Evolutionary conservation across 30 jellyfish, hydroid and myxozoan genomes (phyloP).

Genomic region (Turritopsis dohrnii): DNA sequence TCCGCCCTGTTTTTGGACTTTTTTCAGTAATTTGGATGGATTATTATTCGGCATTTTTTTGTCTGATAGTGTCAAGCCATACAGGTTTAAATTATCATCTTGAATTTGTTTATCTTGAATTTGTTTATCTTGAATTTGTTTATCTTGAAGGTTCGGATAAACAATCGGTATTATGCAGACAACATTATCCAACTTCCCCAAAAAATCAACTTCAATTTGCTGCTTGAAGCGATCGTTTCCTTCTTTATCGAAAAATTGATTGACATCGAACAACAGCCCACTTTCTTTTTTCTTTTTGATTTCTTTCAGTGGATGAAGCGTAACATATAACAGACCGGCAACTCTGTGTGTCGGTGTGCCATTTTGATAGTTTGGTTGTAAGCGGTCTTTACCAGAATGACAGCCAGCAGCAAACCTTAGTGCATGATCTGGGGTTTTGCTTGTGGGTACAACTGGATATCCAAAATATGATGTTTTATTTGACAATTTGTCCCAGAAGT

Average conservation of each 20-base stretch:
- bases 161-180: too few relatives aligned
- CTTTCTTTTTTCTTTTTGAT: not conserved
- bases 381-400: not conserved
- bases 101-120: too few relatives aligned
- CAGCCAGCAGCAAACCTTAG: not conserved
- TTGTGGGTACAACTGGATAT: not conserved
- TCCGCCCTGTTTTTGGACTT: not conserved
- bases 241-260: not conserved
- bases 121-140: too few relatives aligned
- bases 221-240: too few relatives aligned
- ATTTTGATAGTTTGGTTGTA: not conserved
- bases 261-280: not conserved
- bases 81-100: too few relatives aligned
- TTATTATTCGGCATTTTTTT: too few relatives aligned
- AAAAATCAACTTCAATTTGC: too few relatives aligned
- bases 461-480: not conserved
- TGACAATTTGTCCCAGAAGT: not conserved
- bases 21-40: too few relatives aligned
- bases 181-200: too few relatives aligned
- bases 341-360: not conserved
- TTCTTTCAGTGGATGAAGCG: not conserved
- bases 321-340: not conserved
- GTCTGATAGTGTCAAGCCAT: too few relatives aligned
- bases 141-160: too few relatives aligned
- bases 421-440: slow-evolving; percentile 3